Base-by-base conservation (phyloP, 2,797 vertebrate genomes). In the Sebastes oblongus region DNA sequence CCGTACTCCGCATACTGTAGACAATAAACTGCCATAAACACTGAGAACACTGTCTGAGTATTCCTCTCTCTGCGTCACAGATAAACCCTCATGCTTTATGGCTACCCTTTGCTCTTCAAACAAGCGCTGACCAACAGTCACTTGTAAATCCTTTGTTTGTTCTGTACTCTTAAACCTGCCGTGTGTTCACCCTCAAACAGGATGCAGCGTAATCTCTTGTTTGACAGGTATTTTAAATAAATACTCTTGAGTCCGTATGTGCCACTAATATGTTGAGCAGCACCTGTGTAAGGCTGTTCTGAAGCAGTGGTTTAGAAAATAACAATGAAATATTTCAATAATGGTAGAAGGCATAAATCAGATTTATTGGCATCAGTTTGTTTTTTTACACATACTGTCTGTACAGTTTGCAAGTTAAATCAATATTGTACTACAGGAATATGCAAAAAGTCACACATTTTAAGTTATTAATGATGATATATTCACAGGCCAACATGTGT, bases 291-390 rank as follows among this genome's bases (percentile, higher is more conserved):
- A 29, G 8, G 27, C n/a, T 7, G 14, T 10, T 59, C 25, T 65
- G 22, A 39, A 11, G 46, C 14, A 2, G 4, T 7, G 4, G 20
- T 4, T 6, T 18, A 18, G 9, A 42, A 52, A 76, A 16, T n/a
- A 12, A 34, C 7, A 2, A 27, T 34, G 20, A 75, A 14, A 46
- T 27, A 8, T 30, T 65, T 74, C n/a, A 62, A 1, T 14, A 29
- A 65, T 55, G 25, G 66, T 32, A 62, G 75, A 90, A 90, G 88
- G 87, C 78, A 81, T 78, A 34, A 32, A 39, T 88, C 72, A 67
- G 62, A 84, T 91, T 90, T 91, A 92, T 85, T 91, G 87, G 83
- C 83, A 89, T 71, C 56, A 65, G 27, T 60, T 60, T 14, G 4
- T 39, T 42, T 14, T 82, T 83, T 86, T 78, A 82, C 61, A 88